These are phyloP conservation scores for human DNA, from an alignment of 2,113 vertebrate genomes.

Conservation along the genomic window DNA sequence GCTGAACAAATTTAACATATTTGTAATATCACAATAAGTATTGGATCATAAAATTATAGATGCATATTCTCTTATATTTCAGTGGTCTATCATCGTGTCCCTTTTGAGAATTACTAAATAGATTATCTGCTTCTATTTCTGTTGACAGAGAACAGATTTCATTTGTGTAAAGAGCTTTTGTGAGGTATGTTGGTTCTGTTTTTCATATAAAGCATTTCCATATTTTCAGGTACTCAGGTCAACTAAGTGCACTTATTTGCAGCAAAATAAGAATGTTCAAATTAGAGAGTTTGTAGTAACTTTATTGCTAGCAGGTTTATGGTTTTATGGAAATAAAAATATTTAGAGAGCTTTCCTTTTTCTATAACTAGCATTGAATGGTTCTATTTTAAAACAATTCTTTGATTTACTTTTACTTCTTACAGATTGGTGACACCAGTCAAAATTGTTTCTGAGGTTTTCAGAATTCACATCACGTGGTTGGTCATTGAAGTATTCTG, in stretches of 20 bases:
- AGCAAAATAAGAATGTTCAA: neutral
- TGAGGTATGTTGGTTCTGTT: neutral
- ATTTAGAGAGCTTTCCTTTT: neutral
- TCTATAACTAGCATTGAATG: neutral
- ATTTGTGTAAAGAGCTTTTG: slow-evolving; percentile 12
- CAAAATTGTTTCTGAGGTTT: slow-evolving; percentile 64
- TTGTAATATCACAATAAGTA: neutral
- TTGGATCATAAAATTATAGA: neutral
- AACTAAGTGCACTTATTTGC: neutral
- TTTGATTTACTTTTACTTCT: slow-evolving; percentile 39
- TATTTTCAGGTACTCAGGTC: slow-evolving; percentile 14
- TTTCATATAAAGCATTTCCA: slow-evolving; percentile 5
- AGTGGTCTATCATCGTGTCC: neutral
- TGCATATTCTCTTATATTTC: neutral
- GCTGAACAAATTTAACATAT: neutral
- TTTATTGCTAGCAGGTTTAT: neutral
- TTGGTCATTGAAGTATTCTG: slow-evolving; percentile 66
- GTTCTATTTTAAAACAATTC: neutral
- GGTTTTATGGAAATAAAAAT: slow-evolving; percentile 6
- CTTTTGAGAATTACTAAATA: slow-evolving; percentile 42
- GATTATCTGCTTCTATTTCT: slow-evolving; percentile 35
- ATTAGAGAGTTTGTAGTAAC: neutral
- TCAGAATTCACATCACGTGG: slow-evolving; percentile 76
- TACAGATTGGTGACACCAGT: slow-evolving; percentile 36
- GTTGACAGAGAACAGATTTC: slow-evolving; percentile 7